A percentile compares a stretch with the other conserved stretches of the same genome.
Conservation (phyloP, 2,113 vertebrate species). For the Pampusana beccarii region DNA sequence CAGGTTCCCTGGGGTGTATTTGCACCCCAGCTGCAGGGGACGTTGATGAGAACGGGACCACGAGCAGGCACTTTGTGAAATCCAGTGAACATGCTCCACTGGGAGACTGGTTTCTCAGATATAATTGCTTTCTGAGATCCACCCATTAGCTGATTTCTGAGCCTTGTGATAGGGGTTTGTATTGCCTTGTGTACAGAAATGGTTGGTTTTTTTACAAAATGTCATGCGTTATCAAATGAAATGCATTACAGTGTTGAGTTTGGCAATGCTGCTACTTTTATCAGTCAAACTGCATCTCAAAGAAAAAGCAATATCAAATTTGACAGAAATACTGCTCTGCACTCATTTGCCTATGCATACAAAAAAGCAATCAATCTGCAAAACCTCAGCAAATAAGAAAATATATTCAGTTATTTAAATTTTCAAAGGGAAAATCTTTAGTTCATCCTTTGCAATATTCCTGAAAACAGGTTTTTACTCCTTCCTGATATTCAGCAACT, state of each 20-base stretch:
- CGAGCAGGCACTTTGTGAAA: background rate
- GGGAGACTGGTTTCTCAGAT: background rate
- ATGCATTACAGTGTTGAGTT: background rate
- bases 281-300: constrained; percentile 15
- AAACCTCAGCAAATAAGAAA: constrained; percentile 50
- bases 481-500: constrained; percentile 34
- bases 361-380: constrained; percentile 43
- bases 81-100: background rate
- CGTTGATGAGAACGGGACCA: background rate
- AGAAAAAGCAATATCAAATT: background rate
- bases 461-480: constrained; percentile 59
- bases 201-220: background rate
- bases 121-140: background rate
- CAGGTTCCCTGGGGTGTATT: background rate
- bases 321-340: background rate
- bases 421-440: constrained; percentile 45
- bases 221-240: background rate
- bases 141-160: background rate
- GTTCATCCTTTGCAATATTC: constrained; percentile 40
- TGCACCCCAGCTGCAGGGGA: fast-evolving
- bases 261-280: constrained; percentile 12
- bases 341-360: constrained; percentile 55
- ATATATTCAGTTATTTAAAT: constrained; percentile 51
- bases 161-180: background rate
- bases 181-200: background rate